Conservation (phyloP, 2,888 invertebrate species). For the Camptogramma bilineatum region DNA sequence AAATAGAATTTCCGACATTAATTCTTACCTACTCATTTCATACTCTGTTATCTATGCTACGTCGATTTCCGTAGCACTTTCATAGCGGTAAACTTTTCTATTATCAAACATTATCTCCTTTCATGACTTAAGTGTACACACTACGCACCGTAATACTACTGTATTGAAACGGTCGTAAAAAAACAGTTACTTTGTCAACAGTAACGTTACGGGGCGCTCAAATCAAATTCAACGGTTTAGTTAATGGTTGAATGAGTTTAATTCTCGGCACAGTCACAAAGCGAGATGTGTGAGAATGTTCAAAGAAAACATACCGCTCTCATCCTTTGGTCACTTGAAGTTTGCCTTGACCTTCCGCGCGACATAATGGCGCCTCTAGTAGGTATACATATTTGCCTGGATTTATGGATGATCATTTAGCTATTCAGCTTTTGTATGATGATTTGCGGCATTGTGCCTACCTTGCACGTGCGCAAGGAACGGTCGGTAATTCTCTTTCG, state of each 20-base stretch:
- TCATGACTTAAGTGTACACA: neutral
- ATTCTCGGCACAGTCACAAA: neutral
- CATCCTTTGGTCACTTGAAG: conserved; percentile 30
- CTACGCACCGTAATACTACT: neutral
- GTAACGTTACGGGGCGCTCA: neutral
- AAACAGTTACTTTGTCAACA: neutral
- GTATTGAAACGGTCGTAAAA: neutral
- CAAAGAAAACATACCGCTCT: conserved; percentile 8
- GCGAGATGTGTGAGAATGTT: conserved; percentile 7
- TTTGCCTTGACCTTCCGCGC: conserved; percentile 41
- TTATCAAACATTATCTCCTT: neutral
- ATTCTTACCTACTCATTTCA: no score
- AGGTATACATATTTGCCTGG: conserved; percentile 32
- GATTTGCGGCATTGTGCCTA: conserved; percentile 10
- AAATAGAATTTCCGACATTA: no score
- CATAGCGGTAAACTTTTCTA: conserved; percentile 2
- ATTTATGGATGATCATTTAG: conserved; percentile 40
- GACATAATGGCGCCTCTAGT: conserved; percentile 35
- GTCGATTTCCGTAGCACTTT: neutral
- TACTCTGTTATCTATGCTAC: neutral
- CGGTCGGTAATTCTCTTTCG: neutral
- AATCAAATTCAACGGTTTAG: neutral
- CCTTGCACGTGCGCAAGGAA: neutral
- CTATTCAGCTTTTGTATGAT: conserved; percentile 30
- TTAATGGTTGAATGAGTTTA: neutral